Conservation (phyloP, 2,113 vertebrate species). For the Corydoras sp. region DNA sequence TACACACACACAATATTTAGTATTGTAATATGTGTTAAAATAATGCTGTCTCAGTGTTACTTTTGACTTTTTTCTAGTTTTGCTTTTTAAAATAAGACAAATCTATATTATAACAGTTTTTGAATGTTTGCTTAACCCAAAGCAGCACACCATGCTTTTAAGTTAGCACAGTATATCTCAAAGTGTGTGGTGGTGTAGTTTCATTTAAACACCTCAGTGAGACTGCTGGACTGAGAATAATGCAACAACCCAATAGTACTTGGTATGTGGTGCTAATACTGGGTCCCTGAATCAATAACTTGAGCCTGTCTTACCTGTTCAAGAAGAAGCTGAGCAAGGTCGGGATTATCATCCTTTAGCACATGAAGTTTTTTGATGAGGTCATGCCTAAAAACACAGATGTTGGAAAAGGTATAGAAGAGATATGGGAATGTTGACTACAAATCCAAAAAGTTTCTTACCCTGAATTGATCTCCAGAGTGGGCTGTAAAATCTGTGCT, state of each 20-base stretch:
- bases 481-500: constrained; percentile 91
- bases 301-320: constrained; percentile 77
- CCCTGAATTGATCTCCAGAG: constrained; percentile 92
- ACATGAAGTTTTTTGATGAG: constrained; percentile 83
- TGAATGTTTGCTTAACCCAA: no score
- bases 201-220: not conserved
- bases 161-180: no score
- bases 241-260: not conserved
- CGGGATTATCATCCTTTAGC: constrained; percentile 74
- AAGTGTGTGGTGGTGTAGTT: not conserved
- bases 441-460: constrained; percentile 45
- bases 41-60: no score
- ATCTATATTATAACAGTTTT: no score
- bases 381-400: constrained; percentile 66
- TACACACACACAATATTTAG: no score
- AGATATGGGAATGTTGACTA: no score
- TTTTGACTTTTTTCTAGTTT: no score
- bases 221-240: not conserved
- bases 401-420: not conserved
- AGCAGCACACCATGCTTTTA: no score
- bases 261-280: not conserved
- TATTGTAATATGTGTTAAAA: no score
- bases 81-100: no score
- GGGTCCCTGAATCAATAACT: not conserved
- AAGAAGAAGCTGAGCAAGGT: constrained; percentile 81